Evolutionary conservation across 92 coral and sea anemone species (phyloP).

Genomic region (Paramuricea clavata): DNA sequence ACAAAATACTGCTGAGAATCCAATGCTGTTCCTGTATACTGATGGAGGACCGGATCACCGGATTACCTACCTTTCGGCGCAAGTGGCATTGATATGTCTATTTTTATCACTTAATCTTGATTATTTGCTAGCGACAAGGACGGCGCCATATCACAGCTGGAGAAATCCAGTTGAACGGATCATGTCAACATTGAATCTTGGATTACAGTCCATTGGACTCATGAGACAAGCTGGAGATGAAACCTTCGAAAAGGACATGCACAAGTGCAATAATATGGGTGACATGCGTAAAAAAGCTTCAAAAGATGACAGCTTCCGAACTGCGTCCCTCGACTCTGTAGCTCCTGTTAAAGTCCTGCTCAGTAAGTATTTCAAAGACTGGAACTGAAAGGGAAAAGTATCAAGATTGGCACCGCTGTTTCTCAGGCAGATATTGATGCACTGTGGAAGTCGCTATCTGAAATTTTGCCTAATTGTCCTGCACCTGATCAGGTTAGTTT

Average conservation of each 20-base stretch:
- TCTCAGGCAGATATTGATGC: constrained; percentile 12
- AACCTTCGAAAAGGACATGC: not conserved
- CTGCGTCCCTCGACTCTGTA: constrained; percentile 10
- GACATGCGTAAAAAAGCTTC: constrained; percentile 19
- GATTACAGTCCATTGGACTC: constrained; percentile 21
- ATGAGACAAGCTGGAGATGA: constrained; percentile 24
- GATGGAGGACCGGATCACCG: constrained; percentile 49
- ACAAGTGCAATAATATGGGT: not conserved
- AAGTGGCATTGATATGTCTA: constrained; percentile 14
- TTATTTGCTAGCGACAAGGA: constrained; percentile 20
- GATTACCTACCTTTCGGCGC: constrained; percentile 20
- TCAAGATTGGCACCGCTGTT: constrained; percentile 7
- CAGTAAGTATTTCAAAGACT: constrained; percentile 27
- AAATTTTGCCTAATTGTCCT: not conserved
- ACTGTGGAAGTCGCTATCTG: not conserved
- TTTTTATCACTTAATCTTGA: constrained; percentile 11
- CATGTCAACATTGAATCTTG: constrained; percentile 28
- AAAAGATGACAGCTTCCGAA: not conserved
- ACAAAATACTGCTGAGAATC: constrained; percentile 28
- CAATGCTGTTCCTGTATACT: constrained; percentile 17
- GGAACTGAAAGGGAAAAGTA: constrained; percentile 11
- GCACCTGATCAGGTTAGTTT: constrained; percentile 9
- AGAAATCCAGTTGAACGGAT: constrained; percentile 34
- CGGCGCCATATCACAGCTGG: constrained; percentile 27
- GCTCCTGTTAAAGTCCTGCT: not conserved